A percentile compares a stretch with the other conserved stretches of the same genome.
phyloP scores from a whole-genome alignment of 1,140 invertebrate species.

The Cydia strobilella region DNA sequence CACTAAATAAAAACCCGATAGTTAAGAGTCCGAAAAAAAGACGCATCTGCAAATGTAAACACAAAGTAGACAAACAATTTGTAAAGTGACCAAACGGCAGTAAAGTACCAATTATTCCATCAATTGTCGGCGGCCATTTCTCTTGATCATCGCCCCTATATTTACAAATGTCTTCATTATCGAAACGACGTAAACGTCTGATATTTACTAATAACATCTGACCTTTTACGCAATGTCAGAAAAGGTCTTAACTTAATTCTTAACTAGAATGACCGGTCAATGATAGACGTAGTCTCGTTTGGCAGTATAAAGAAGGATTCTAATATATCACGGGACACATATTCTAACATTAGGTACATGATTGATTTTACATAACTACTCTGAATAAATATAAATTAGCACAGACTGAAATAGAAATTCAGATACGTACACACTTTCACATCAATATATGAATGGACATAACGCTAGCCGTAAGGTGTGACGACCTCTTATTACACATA shows the following conservation, averaged over 20 bases:
- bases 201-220: neutral
- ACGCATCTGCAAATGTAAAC: neutral
- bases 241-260: slow-evolving; percentile 19
- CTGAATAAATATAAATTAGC: too few species aligned
- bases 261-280: neutral
- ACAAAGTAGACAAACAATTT: neutral
- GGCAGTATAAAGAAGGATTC: neutral
- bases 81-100: slow-evolving; percentile 18
- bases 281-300: neutral
- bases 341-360: too few species aligned
- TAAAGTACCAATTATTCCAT: slow-evolving; percentile 60
- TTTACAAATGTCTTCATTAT: slow-evolving; percentile 40
- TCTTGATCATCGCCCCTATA: slow-evolving; percentile 62
- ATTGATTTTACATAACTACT: too few species aligned
- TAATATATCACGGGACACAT: too few species aligned
- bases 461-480: too few species aligned
- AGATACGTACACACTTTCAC: too few species aligned
- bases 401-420: too few species aligned
- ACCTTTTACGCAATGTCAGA: neutral
- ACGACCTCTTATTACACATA: too few species aligned
- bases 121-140: slow-evolving; percentile 54
- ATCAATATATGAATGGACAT: too few species aligned
- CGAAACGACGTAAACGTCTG: slow-evolving; percentile 34
- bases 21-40: neutral
- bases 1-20: neutral